A percentile compares a stretch with the other conserved stretches of the same genome.
Conservation (phyloP, 2,888 invertebrate genomes). For the Cerastis rubricosa region DNA sequence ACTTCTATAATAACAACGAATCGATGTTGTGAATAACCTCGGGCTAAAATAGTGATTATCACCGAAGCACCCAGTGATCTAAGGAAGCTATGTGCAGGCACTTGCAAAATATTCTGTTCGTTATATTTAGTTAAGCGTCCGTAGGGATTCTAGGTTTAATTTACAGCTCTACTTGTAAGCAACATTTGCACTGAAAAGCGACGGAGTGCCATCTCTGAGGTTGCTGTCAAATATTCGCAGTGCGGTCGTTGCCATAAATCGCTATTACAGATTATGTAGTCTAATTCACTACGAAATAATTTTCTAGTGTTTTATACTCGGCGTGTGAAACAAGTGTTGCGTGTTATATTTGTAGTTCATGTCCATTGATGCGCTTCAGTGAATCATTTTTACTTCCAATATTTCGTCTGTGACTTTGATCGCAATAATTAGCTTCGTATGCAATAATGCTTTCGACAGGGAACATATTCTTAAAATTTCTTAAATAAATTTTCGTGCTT, state of each 20-base stretch:
- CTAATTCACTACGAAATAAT: slow-evolving; percentile 18
- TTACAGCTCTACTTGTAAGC: slow-evolving; percentile 40
- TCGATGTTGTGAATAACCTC: slow-evolving; percentile 79
- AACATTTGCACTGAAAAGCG: slow-evolving; percentile 15
- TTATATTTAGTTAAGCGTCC: slow-evolving; percentile 71
- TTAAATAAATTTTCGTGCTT: slow-evolving; percentile 26
- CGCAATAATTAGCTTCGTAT: slow-evolving; percentile 56
- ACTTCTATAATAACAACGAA: slow-evolving; percentile 80
- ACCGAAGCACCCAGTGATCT: slow-evolving; percentile 74
- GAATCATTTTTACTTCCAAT: slow-evolving; percentile 21
- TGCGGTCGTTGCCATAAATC: slow-evolving; percentile 22
- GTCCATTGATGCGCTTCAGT: slow-evolving; percentile 11
- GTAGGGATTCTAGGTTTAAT: slow-evolving; percentile 61
- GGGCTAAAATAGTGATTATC: slow-evolving; percentile 71
- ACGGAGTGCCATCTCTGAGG: slow-evolving; percentile 9
- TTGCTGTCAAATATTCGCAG: slow-evolving; percentile 16
- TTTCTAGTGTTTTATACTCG: slow-evolving; percentile 22
- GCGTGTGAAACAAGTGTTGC: slow-evolving; percentile 30
- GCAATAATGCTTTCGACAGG: slow-evolving; percentile 40
- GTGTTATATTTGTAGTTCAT: slow-evolving; percentile 11
- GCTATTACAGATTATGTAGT: slow-evolving; percentile 31
- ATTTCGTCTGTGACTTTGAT: slow-evolving; percentile 27
- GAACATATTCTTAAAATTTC: slow-evolving; percentile 46
- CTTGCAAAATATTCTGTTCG: slow-evolving; percentile 88
- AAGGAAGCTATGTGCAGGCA: slow-evolving; percentile 65